Percentiles rank a stretch among this genome's conserved stretches.
Conservation (phyloP, 1,140 invertebrate genomes). For the Globodera rostochiensis region DNA sequence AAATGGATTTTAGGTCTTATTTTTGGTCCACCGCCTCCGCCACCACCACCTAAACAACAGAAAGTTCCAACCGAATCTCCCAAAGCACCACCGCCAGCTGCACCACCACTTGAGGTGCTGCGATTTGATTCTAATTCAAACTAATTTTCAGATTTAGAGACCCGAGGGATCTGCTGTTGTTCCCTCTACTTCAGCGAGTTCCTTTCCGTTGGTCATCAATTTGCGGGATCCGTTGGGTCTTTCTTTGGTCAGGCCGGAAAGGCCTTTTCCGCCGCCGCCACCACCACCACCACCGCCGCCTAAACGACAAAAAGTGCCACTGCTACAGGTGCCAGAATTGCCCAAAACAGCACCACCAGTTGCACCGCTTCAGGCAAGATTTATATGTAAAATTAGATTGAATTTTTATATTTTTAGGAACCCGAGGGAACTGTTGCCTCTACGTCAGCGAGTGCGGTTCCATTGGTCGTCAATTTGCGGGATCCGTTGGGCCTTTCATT, state of each 20-base stretch:
- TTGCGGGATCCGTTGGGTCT: constrained; percentile 9
- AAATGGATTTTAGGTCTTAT: neutral
- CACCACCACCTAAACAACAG: neutral
- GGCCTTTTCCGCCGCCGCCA: constrained; percentile 20
- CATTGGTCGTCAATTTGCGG: neutral
- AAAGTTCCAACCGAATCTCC: neutral
- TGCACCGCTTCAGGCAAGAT: too few relatives aligned
- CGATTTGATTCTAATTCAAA: neutral
- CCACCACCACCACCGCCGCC: constrained; percentile 9
- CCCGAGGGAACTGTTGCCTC: neutral
- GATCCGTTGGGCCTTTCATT: constrained; percentile 22
- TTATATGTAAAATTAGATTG: neutral
- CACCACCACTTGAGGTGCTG: neutral
- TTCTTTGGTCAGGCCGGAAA: constrained; percentile 24
- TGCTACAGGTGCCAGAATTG: neutral
- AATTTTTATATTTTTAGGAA: neutral
- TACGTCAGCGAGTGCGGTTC: neutral
- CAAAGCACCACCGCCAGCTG: neutral
- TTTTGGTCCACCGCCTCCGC: neutral
- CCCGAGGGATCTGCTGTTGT: neutral
- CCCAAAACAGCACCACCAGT: too few relatives aligned
- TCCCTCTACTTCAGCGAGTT: too few relatives aligned
- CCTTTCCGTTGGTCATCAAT: constrained; percentile 10
- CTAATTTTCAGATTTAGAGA: neutral
- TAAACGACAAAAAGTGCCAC: neutral